A percentile compares a stretch with the other conserved stretches of the same genome.
Evolutionary conservation across 2,113 vertebrate species (phyloP).

Genomic region (Sialia sialis): DNA sequence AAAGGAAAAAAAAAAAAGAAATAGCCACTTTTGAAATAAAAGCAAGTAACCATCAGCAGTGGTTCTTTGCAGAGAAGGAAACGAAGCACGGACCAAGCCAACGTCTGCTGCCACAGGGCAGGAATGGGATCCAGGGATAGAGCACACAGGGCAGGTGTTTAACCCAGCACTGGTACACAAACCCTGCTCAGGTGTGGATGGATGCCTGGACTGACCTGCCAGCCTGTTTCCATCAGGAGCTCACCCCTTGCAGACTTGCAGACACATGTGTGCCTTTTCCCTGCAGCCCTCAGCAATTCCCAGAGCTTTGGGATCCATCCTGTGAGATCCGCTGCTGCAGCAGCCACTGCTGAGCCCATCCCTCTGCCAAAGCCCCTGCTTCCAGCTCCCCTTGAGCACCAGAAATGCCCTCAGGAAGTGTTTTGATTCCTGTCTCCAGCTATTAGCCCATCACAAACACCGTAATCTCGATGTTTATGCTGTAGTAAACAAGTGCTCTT

Average conservation of each 20-base stretch:
- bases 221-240: neutral
- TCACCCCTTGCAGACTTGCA: neutral
- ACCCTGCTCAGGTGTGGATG: neutral
- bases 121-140: accelerated
- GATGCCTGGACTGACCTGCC: neutral
- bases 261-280: accelerated
- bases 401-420: neutral
- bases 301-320: accelerated
- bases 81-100: neutral
- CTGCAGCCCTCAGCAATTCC: neutral
- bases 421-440: neutral
- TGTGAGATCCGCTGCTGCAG: neutral
- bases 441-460: neutral
- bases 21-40: neutral
- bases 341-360: neutral
- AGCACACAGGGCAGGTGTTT: neutral
- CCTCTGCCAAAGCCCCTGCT: neutral
- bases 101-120: neutral
- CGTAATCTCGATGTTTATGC: slow-evolving; percentile 21
- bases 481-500: slow-evolving; percentile 49
- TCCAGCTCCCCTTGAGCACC: neutral
- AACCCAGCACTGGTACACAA: neutral
- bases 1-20: neutral
- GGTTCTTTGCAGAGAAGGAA: neutral
- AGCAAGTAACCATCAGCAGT: neutral